These are phyloP conservation scores for Fissipunctia ypsillon DNA, from an alignment of 2,888 invertebrate species.

Conservation along the genomic window DNA sequence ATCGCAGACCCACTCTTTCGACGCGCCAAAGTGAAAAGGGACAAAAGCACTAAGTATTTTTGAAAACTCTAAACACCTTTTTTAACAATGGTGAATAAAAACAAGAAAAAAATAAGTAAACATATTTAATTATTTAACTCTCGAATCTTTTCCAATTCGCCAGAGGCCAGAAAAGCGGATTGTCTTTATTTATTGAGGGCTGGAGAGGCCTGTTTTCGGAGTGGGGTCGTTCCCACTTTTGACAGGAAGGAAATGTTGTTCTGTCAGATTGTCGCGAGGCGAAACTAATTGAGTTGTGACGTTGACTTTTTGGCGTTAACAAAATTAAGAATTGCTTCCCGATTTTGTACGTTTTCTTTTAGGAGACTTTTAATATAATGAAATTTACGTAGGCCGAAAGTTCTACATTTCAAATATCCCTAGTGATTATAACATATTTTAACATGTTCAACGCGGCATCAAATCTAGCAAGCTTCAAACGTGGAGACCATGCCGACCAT, in stretches of 20 bases:
- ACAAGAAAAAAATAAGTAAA: conserved; percentile 39
- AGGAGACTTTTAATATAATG: background rate
- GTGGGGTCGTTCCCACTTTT: conserved; percentile 31
- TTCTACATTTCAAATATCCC: background rate
- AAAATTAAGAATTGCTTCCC: conserved; percentile 5
- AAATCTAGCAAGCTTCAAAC: background rate
- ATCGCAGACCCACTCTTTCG: conserved; percentile 10
- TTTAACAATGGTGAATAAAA: conserved; percentile 34
- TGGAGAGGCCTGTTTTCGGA: conserved; percentile 19
- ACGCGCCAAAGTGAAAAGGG: conserved; percentile 21
- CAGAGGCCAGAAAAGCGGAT: conserved; percentile 30
- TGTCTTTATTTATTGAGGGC: conserved; percentile 52
- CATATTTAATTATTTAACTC: conserved; percentile 54
- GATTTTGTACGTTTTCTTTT: background rate
- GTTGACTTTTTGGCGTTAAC: conserved; percentile 12
- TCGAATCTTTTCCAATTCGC: conserved; percentile 30
- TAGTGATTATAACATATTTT: background rate
- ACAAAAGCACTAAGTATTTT: conserved; percentile 34
- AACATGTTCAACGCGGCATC: background rate
- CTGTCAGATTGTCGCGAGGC: conserved; percentile 39
- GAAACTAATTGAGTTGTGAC: conserved; percentile 23
- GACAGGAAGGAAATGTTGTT: conserved; percentile 37
- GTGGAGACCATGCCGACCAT: background rate
- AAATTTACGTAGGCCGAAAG: background rate
- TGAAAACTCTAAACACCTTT: conserved; percentile 35